These are phyloP conservation scores for Grapholita molesta DNA, from an alignment of 1,140 invertebrate genomes.

Conservation along the genomic window DNA sequence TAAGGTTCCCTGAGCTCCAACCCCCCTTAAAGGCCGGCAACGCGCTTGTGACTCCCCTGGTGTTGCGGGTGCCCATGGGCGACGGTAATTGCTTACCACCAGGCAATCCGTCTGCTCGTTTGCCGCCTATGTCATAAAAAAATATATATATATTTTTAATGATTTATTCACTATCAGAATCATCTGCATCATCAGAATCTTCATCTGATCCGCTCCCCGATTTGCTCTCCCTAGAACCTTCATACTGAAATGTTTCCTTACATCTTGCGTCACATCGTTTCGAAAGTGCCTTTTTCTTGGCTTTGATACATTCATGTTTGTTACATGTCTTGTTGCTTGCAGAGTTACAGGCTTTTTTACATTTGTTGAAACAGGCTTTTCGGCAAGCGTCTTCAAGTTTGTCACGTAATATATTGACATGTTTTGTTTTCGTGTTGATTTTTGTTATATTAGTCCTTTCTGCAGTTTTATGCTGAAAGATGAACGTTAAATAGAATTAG, in stretches of 20 bases:
- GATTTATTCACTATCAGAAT: background rate
- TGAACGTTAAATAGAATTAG: background rate
- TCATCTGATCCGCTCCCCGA: background rate
- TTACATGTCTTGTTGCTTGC: background rate
- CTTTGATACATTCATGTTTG: background rate
- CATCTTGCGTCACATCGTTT: background rate
- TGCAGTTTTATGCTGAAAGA: background rate
- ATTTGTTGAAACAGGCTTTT: background rate
- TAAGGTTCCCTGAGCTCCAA: no score
- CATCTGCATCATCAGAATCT: background rate
- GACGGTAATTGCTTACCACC: no score
- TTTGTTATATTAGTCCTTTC: background rate
- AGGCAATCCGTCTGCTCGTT: no score
- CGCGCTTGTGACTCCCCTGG: no score
- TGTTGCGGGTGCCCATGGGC: no score
- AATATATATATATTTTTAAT: background rate
- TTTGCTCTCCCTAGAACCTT: background rate
- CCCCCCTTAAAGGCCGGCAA: no score
- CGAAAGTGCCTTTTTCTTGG: background rate
- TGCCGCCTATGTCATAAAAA: no score
- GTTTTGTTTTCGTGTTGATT: background rate
- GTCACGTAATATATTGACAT: background rate
- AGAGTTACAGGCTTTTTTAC: background rate
- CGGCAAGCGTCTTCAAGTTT: background rate
- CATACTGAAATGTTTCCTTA: background rate